Evolutionary conservation across 2,888 invertebrate species (phyloP), one percentile per base, ranked within the genome.

Genomic region (Drosophila meridionalis): DNA sequence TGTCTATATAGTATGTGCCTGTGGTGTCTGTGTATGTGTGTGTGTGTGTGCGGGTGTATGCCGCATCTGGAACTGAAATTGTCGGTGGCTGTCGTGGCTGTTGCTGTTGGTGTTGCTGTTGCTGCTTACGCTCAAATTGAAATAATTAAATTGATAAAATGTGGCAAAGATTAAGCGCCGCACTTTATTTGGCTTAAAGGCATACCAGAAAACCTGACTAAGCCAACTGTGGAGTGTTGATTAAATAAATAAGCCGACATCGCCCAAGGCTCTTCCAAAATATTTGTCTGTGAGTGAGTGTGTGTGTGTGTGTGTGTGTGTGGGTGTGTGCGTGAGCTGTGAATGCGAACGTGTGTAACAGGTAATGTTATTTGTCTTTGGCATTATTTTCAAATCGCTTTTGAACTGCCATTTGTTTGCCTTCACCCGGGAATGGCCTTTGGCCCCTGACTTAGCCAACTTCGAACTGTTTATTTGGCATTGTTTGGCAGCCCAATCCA

Each of bases 41-140:
- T 57, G 53, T 75, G 52, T 70, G 55, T 71, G 52, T 65, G 73
- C 53, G 56, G 57, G 67, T 67, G 61, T 67, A 68, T 52, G 74
- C 56, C 78, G 69, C 78, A 78, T 88, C 88, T 83, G 83, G 76
- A 82, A 73, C 84, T 87, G 83, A 83, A 83, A 81, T 83, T 82
- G 82, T 85, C 73, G 80, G 77, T 87, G 74, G 78, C 71, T 73
- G 79, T 67, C 61, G 78, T 65, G 78, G 82, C 59, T 60, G 73
- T 48, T 47, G 71, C 11, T 66, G 74, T 62, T 80, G 77, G 42
- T 69, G 76, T 43, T 47, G 71, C 52, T 69, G 76, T 42, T 76
- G 77, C 87, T 89, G 89, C 85, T 89, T 87, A 89, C 86, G 90
- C 88, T 89, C 85, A 88, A 87, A 87, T 87, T 87, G 90, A 87